Base-by-base conservation (phyloP, 1,140 invertebrate genomes). In the Halesus radiatus region DNA sequence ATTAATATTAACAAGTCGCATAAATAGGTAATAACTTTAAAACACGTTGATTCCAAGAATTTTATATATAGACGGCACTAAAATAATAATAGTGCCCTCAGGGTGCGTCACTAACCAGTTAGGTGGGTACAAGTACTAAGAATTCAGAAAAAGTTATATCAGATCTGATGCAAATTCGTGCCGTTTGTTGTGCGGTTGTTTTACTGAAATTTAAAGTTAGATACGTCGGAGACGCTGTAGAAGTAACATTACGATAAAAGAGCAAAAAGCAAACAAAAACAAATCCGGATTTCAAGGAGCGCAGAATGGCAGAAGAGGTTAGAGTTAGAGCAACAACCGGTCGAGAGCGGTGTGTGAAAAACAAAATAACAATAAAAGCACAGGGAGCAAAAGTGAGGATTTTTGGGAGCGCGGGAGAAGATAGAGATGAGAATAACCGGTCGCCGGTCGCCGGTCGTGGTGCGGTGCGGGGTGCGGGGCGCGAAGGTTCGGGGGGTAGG, bases 221-320 rank as follows among this genome's bases (percentile, higher is more conserved):
- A 74, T 3, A 18, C 53, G 8, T 29, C 50, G 3, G 70, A 74
- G 50, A 1, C 22, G 15, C 60, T 45, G 37, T 13, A 45, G 73
- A 73, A 73, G 74, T 72, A 6, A 20, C 58, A 70, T 32, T 53
- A 60, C 20, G 23, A 32, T 3, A 60, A 60, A 54, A 76, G 15
- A 3, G 23, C 22, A 64, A 29, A 23, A 64, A 5, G 7, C 13
- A n/a, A n/a, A 64, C 32, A 32, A 32, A 32, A 5, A 32, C 32
- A n/a, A 16, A 5, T 16, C 13, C n/a, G 18, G 76, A 78, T 70
- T 68, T 66, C 66, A 66, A 23, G 76, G 45, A 18, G 13, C 18
- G 3, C 16, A 18, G 76, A 23, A 26, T 32, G 18, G 23, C 7
- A 6, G 53, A 54, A n/a, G 53, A n/a, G 53, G n/a, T n/a, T n/a